phyloP scores from a whole-genome alignment of 2,888 invertebrate genomes.

The Melinaea menophilus region DNA sequence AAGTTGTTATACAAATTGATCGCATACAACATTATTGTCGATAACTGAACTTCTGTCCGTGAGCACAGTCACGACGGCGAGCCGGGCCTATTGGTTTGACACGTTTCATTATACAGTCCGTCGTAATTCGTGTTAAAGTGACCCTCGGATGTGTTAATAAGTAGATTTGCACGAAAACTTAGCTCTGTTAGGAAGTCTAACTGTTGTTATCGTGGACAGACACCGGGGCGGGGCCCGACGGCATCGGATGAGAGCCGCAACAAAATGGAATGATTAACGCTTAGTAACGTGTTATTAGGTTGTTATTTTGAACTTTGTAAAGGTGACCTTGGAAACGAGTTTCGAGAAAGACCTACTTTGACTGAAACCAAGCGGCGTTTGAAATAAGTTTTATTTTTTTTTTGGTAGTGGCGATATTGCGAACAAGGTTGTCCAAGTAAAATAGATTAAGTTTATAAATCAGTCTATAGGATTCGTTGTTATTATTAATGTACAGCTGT shows the following conservation, averaged over 20 bases:
- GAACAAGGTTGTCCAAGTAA: too few species aligned
- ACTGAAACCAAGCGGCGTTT: too few species aligned
- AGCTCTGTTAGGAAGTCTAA: slow-evolving; percentile 14
- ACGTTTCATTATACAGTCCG: slow-evolving; percentile 17
- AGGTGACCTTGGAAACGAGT: slow-evolving; percentile 9
- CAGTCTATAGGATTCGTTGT: too few species aligned
- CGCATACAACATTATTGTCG: too few species aligned
- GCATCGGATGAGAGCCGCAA: too few species aligned
- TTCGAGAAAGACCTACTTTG: slow-evolving; percentile 9
- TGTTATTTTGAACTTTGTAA: slow-evolving; percentile 18
- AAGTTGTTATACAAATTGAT: too few species aligned
- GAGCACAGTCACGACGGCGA: slow-evolving; percentile 18
- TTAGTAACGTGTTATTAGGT: slow-evolving; percentile 15
- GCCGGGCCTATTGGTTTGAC: slow-evolving; percentile 15
- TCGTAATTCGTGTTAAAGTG: slow-evolving; percentile 22
- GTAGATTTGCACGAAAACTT: slow-evolving; percentile 21
- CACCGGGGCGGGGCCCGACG: not conserved
- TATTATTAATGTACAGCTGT: too few species aligned
- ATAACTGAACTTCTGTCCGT: slow-evolving; percentile 10
- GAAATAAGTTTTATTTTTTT: too few species aligned
- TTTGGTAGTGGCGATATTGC: too few species aligned
- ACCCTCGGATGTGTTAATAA: slow-evolving; percentile 24
- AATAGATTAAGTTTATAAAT: too few species aligned
- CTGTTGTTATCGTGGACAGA: slow-evolving; percentile 15
- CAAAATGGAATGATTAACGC: slow-evolving; percentile 5